Evolutionary conservation across 2,888 invertebrate genomes (phyloP), one percentile per base, ranked within the genome.

Genomic region (Agonopterix subpropinquella): DNA sequence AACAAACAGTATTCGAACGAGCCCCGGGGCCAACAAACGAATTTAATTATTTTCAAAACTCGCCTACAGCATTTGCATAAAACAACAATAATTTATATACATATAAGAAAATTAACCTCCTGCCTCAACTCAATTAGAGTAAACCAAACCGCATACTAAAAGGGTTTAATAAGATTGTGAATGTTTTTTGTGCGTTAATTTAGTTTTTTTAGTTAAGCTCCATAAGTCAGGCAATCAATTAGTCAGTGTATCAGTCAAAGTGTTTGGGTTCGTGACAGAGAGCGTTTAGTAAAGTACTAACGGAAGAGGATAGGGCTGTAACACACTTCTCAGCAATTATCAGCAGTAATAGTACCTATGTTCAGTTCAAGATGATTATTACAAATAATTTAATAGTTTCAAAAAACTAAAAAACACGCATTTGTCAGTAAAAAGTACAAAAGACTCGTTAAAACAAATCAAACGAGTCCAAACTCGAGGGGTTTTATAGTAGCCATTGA

Each of bases 11-110:
- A 67, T 73, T 62, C 70, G 53, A 70, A 64, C 65, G 66, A 55
- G 54, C 73, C 84, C 78, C 56, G 65, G 59, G 82, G 83, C 77
- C 59, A 69, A 56, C 59, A 67, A 73, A 78, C 71, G 73, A 79
- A 81, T 83, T 86, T 87, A 87, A 87, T 88, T 86, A 86, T 80
- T 82, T 76, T 69, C 72, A 66, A 74, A 76, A 67, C 77, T 59
- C 62, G 70, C 68, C 67, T 59, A 60, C 48, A 58, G 51, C 75
- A 87, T 88, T 87, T 82, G 85, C 87, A 88, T 88, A 83, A 87
- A 84, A 81, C 65, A 74, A 78, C 78, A 72, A 87, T 88, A 84
- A 77, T 77, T 88, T 83, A 88, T 80, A 73, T 64, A 42, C 42
- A 68, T 68, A 75, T 74, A 74, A 76, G 77, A 77, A 83, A 28